These are phyloP conservation scores for Zosterops pallidus DNA, from an alignment of 2,113 vertebrate genomes.

Conservation along the genomic window DNA sequence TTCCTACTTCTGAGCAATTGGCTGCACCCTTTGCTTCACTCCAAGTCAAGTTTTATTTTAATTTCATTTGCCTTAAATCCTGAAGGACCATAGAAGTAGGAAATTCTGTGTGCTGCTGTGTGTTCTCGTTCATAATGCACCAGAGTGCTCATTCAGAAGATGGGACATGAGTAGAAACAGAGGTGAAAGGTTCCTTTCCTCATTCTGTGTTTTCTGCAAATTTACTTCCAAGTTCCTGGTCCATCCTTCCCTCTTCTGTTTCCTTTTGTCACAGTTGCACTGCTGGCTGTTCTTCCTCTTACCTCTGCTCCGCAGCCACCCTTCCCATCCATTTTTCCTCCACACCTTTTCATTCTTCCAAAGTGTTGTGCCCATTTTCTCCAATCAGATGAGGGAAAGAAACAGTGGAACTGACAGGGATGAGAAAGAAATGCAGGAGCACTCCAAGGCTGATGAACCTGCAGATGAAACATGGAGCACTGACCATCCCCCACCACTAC, in stretches of 20 bases:
- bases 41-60: background rate
- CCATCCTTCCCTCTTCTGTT: background rate
- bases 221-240: background rate
- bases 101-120: background rate
- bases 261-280: accelerated
- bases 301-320: accelerated
- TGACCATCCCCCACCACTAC: background rate
- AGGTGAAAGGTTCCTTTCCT: background rate
- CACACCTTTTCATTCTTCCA: background rate
- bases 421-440: background rate
- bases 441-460: background rate
- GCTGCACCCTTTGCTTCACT: background rate
- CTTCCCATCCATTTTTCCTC: background rate
- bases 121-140: background rate
- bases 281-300: background rate
- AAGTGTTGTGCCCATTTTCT: background rate
- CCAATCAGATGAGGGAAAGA: background rate
- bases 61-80: background rate
- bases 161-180: accelerated
- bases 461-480: background rate
- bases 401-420: background rate
- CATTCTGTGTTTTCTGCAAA: background rate
- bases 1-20: background rate
- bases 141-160: background rate
- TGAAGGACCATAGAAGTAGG: background rate